Base-by-base conservation (phyloP, 2,113 vertebrate species). In the Bos indicus region DNA sequence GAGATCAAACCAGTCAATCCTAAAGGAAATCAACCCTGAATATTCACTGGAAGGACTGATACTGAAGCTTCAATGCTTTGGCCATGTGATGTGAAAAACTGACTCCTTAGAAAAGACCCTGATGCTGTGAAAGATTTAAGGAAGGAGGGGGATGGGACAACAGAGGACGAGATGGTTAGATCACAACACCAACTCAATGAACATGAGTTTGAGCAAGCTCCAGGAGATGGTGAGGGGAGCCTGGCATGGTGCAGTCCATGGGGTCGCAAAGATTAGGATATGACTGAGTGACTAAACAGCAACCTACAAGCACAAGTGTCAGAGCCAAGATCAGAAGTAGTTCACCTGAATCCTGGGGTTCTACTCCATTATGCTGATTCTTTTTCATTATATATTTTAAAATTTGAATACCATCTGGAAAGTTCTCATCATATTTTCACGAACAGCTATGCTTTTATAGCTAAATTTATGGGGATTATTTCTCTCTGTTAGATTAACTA, bases 261-360 rank as follows among this genome's bases (percentile, higher is more conserved):
- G 17, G 17, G 9, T 36, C 0, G 0, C n/a, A 11, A 71, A 11
- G 17, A 36, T 71, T 36, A 5, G 17, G 64, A 71, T 36, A 71
- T 23, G n/a, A 36, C 64, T 71, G 4, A 36, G n/a, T 71, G n/a
- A 21, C 9, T 3, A 2, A 36, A 21, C 9, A 11, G 64, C 17
- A 71, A 36, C 64, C 74, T 43, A 14, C 3, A 36, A 83, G 36
- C 1, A 23, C 48, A 40, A 16, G 5, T 15, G 59, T 86, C 21
- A 51, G 59, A 93, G 67, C 28, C 11, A 30, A 56, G 28, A 30
- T 3, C 17, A 46, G 43, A 88, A 82, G 12, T 3, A 71, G 28
- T n/a, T 92, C 6, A 23, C 7, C 6, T 60, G 51, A n/a, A 60
- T 57, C 17, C 82, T 28, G 0, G 6, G 3, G 4, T 4, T 33